A percentile compares a stretch with the other conserved stretches of the same genome.
phyloP scores from a whole-genome alignment of 2,888 invertebrate genomes.

The Nomada lathburiana region DNA sequence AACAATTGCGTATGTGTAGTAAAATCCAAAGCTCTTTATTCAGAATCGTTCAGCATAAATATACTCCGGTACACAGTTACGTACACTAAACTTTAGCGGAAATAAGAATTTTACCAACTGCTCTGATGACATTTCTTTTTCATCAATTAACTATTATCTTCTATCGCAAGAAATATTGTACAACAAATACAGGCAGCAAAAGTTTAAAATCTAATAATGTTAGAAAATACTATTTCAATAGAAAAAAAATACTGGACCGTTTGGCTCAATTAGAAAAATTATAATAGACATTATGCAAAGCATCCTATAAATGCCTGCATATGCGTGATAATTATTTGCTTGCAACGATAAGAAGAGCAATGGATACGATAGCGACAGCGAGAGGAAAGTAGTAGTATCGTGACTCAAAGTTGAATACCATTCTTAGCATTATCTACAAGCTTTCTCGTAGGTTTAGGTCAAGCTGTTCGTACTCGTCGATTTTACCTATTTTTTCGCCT shows the following conservation, averaged over 20 bases:
- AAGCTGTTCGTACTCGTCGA: neutral
- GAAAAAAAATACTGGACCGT: neutral
- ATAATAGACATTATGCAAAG: neutral
- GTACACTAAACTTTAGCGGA: constrained; percentile 77
- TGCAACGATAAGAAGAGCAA: constrained; percentile 16
- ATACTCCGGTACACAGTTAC: constrained; percentile 39
- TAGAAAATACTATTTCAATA: neutral
- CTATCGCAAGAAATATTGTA: neutral
- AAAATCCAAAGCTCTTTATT: constrained; percentile 27
- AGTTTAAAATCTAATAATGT: neutral
- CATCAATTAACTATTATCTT: constrained; percentile 17
- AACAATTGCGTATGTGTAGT: constrained; percentile 4
- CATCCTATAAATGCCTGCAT: neutral
- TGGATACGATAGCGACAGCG: neutral
- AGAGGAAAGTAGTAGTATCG: neutral
- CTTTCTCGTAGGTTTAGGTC: constrained; percentile 68
- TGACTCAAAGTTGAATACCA: constrained; percentile 67
- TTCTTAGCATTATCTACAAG: constrained; percentile 74
- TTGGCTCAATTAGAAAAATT: neutral
- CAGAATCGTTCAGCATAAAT: constrained; percentile 29
- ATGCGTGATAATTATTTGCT: neutral
- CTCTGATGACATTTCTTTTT: constrained; percentile 74
- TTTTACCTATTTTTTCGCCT: neutral
- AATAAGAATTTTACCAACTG: constrained; percentile 77
- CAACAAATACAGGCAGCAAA: neutral